These are phyloP conservation scores for Serinus canaria DNA, from an alignment of 2,113 vertebrate species.

Conservation along the genomic window DNA sequence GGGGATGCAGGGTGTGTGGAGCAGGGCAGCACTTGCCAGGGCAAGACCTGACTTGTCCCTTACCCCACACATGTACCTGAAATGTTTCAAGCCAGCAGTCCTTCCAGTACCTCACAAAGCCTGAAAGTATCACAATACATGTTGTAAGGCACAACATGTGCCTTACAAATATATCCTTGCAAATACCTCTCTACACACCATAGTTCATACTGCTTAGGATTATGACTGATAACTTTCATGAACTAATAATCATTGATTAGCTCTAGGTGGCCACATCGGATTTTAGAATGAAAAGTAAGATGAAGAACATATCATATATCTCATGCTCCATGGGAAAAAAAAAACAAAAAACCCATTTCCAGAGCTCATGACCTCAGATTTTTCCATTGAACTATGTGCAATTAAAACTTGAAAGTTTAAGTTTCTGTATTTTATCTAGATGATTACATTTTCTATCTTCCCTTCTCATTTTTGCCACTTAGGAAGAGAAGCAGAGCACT, in stretches of 20 bases:
- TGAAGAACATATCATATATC: background rate
- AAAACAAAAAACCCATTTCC: background rate
- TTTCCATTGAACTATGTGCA: background rate
- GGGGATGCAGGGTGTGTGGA: background rate
- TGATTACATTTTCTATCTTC: background rate
- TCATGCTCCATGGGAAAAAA: background rate
- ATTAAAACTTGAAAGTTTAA: background rate
- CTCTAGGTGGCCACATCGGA: background rate
- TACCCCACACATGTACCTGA: fast-evolving
- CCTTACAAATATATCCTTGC: background rate
- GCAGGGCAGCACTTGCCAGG: fast-evolving
- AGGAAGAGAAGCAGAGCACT: background rate
- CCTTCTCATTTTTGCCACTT: background rate
- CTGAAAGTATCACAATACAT: background rate
- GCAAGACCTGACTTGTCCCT: no score
- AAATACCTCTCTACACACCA: background rate
- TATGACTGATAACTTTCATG: background rate
- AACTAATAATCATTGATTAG: background rate
- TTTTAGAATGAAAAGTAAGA: background rate
- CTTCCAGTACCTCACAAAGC: background rate
- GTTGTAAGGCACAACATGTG: background rate
- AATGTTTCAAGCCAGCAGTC: background rate
- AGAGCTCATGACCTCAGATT: background rate
- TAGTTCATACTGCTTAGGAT: background rate
- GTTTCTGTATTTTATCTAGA: background rate